Percentiles rank a stretch among this genome's conserved stretches.
phyloP scores from a whole-genome alignment of 2,797 vertebrate genomes.

The Anolis apletophallus region DNA sequence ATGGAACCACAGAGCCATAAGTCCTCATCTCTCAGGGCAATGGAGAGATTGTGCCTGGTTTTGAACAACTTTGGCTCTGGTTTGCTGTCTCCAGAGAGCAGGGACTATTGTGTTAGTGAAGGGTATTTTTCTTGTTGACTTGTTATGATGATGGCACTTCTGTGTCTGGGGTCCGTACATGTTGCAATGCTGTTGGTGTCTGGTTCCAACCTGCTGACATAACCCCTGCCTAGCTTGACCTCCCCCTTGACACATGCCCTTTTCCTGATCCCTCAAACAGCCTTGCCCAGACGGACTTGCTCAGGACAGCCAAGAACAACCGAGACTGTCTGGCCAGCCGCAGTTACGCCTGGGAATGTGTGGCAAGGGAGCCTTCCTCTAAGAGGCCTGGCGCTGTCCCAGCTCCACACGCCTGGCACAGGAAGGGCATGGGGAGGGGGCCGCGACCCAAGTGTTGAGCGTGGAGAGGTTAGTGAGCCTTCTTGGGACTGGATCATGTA shows the following conservation, averaged over 20 bases:
- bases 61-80: not conserved
- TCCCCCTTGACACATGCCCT: too few species aligned
- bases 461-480: too few species aligned
- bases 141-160: too few species aligned
- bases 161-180: too few species aligned
- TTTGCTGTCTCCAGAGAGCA: not conserved
- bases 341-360: not conserved
- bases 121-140: too few species aligned
- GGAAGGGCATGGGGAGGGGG: not conserved
- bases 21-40: not conserved
- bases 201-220: not conserved
- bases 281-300: not conserved
- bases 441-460: not conserved
- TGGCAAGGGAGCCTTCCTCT: not conserved
- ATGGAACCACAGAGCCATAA: not conserved
- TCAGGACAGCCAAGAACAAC: constrained; percentile 19
- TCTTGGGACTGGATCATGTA: too few species aligned
- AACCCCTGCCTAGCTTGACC: not conserved
- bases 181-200: not conserved
- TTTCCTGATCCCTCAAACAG: not conserved
- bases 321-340: not conserved
- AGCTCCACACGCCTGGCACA: not conserved
- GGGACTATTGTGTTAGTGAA: too few species aligned
- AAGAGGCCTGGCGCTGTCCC: not conserved
- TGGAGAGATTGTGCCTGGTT: not conserved